Evolutionary conservation across 2,888 invertebrate species (phyloP).

Genomic region (Chymomyza amoena): DNA sequence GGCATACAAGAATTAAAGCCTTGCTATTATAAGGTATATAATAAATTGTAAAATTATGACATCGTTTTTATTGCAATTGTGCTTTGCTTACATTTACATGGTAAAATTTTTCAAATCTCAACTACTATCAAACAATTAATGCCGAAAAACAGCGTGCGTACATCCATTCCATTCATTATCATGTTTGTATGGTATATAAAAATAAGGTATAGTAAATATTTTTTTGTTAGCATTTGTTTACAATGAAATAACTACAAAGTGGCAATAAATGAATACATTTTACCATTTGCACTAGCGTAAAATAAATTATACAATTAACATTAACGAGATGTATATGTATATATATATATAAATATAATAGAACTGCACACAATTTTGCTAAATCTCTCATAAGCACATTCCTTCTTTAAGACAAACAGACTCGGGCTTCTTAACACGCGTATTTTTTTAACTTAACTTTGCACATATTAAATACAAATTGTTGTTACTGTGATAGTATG

Average conservation of each 20-base stretch:
- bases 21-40: background rate
- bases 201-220: conserved; percentile 42
- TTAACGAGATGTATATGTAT: conserved; percentile 56
- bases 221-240: conserved; percentile 25
- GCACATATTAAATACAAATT: conserved; percentile 13
- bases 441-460: conserved; percentile 52
- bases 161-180: conserved; percentile 20
- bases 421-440: conserved; percentile 29
- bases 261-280: conserved; percentile 39
- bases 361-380: conserved; percentile 66
- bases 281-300: conserved; percentile 40
- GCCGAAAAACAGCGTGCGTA: conserved; percentile 22
- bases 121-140: conserved; percentile 22
- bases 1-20: background rate
- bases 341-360: conserved; percentile 28
- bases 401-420: conserved; percentile 16
- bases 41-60: background rate
- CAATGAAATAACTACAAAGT: conserved; percentile 59
- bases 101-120: conserved; percentile 18
- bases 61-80: background rate
- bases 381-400: conserved; percentile 45
- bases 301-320: conserved; percentile 68
- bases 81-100: conserved; percentile 17
- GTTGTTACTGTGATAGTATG: conserved; percentile 17
- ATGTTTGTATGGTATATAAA: conserved; percentile 18